phyloP scores from a whole-genome alignment of 2,888 invertebrate genomes.

The Sminthurides aquaticus region DNA sequence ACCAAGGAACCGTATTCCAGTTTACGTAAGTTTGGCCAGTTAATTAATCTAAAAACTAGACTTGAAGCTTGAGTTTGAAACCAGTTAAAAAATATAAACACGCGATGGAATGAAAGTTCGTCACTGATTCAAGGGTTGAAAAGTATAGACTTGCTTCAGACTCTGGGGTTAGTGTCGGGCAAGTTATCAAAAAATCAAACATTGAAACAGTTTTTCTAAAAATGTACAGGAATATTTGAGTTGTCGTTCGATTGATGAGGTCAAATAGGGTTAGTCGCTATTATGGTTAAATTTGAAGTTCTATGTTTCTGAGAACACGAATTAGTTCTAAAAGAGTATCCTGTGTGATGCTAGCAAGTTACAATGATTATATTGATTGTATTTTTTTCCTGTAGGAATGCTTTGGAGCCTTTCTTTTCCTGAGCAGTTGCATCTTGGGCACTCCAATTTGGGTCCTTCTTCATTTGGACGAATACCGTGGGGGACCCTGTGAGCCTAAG shows the following conservation, averaged over 20 bases:
- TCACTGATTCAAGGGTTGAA: too few species aligned
- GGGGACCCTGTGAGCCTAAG: slow-evolving; percentile 10
- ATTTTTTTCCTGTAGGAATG: slow-evolving; percentile 37
- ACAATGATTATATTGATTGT: not conserved
- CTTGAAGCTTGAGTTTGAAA: not conserved
- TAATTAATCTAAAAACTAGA: not conserved
- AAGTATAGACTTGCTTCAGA: too few species aligned
- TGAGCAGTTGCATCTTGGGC: slow-evolving; percentile 29
- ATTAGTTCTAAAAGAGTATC: too few species aligned
- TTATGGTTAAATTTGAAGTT: too few species aligned
- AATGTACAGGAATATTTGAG: too few species aligned
- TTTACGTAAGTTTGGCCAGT: slow-evolving; percentile 25
- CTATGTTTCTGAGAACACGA: too few species aligned
- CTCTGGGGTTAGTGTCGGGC: too few species aligned
- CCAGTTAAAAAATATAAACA: not conserved
- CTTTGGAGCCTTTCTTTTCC: slow-evolving; percentile 27
- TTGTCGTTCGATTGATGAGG: too few species aligned
- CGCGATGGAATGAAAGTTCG: not conserved
- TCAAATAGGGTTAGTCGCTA: too few species aligned
- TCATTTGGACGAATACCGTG: slow-evolving; percentile 42
- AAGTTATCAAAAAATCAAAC: too few species aligned
- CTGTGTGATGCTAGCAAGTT: too few species aligned
- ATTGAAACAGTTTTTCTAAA: too few species aligned
- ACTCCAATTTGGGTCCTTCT: slow-evolving; percentile 41
- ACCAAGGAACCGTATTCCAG: slow-evolving; percentile 32